Base-by-base conservation (phyloP, 2,888 invertebrate genomes). In the Macrosoma leucophasiata region DNA sequence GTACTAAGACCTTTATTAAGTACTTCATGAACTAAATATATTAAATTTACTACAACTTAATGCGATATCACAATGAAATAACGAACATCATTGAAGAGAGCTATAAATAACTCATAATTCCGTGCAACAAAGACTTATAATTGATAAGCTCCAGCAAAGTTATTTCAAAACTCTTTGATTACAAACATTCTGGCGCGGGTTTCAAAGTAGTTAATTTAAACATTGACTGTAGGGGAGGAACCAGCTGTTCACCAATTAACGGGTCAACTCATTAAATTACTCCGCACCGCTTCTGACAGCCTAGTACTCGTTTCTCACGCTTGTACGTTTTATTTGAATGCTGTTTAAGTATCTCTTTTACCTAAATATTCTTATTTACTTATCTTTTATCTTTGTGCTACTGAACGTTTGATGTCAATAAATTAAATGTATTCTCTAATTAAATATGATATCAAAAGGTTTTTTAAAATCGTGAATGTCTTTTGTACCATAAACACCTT, bases 221-320 rank as follows among this genome's bases (percentile, higher is more conserved):
- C 64, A 70, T 67, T 64, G 58, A 54, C 64, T 53, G 56, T 56
- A 53, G 52, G n/a, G n/a, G n/a, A n/a, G n/a, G 55, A 56, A 52
- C 36, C 64, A 62, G 64, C 65, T 68, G 66, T 61, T 61, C 50
- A 42, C 60, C 64, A 69, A 69, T 68, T 70, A 68, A 61, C 66
- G 62, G 60, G 62, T 62, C 62, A 59, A 62, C 65, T 69, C 68
- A 68, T 71, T 70, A 68, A 64, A 71, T 62, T 58, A 65, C 57
- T 63, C 50, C 55, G 52, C 48, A 46, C 53, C 52, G 50, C 36
- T 49, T 56, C 51, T 54, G 52, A 39, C 33, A 34, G 44, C 51
- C 53, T 51, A 45, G 50, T 54, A 58, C 52, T 49, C 34, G 36
- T 41, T 29, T 41, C 36, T 45, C 36, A 25, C 34, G 33, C 29